Base-by-base conservation (phyloP, 1,140 invertebrate genomes). In the Drosophila lowei region DNA sequence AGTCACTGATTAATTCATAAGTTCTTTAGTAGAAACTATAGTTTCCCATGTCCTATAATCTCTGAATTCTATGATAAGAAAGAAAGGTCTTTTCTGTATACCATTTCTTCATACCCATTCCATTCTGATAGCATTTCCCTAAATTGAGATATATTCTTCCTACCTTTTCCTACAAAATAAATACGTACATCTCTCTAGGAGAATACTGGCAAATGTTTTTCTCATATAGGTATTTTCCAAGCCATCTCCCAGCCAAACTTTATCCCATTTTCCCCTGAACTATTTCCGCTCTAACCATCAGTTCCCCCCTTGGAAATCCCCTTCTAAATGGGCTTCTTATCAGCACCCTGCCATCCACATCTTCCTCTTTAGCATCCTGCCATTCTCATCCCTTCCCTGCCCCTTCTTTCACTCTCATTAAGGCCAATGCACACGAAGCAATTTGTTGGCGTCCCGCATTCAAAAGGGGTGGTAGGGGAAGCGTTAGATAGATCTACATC, bases 401-500 rank as follows among this genome's bases (percentile, higher is more conserved):
- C n/a, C 25, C 46, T 43, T 52, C 59, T 60, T 55, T 70, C 46
- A 47, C 52, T 70, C 71, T 68, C 67, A 84, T 80, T 80, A 80
- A 64, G 64, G 55, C 49, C 68, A 79, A 52, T 77, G 81, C 80
- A 86, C 81, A 86, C 60, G 41, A 73, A 60, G 65, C 81, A 73
- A 65, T 58, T 66, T 55, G 48, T 21, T 30, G 16, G 38, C 54
- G 30, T 42, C 41, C 55, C 59, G 41, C n/a, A 21, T 30, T 43
- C 65, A 74, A 74, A 72, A 30, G 52, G 41, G 4, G 0, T 2
- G 25, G 18, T 2, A 13, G 7, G 38, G 13, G 8, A 23, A 46
- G 41, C 9, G 21, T 3, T 43, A 41, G 43, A 38, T 38, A 72
- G 62, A 83, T 81, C 57, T 56, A 59, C 67, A 64, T 72, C 71